Percentiles rank a stretch among this genome's conserved stretches.
Evolutionary conservation across 2,888 invertebrate genomes (phyloP).

Genomic region (Acleris holmiana): DNA sequence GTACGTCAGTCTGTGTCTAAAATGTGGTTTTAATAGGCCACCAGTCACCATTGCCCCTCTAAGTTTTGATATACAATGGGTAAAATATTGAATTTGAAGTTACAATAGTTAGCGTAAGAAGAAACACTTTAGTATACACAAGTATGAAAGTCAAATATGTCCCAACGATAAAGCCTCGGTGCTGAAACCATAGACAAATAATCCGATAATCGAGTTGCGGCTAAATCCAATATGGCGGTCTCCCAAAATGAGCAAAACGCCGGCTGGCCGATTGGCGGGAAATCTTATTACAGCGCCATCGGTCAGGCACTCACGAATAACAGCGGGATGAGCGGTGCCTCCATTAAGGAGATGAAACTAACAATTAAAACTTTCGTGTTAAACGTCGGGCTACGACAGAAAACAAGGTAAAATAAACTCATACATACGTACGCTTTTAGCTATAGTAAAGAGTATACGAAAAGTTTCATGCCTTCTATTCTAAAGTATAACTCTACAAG

Average conservation of each 20-base stretch:
- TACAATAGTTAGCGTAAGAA: background rate
- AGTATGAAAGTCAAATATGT: background rate
- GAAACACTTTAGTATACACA: background rate
- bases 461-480: too few species aligned
- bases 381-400: background rate
- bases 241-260: constrained; percentile 50
- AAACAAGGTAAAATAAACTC: too few species aligned
- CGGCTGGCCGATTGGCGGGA: constrained; percentile 47
- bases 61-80: too few species aligned
- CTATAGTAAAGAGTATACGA: too few species aligned
- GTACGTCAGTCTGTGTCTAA: too few species aligned
- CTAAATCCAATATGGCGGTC: constrained; percentile 64
- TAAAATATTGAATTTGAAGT: too few species aligned
- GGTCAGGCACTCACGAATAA: constrained; percentile 25
- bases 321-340: constrained; percentile 5
- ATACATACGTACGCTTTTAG: too few species aligned
- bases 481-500: too few species aligned
- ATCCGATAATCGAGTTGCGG: constrained; percentile 64
- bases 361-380: constrained; percentile 19
- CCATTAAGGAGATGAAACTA: constrained; percentile 17
- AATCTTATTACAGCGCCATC: constrained; percentile 50
- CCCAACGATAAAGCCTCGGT: constrained; percentile 10
- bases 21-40: too few species aligned
- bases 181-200: constrained; percentile 60
- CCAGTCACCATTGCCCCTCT: too few species aligned